These are phyloP conservation scores for Norana najaformis DNA, from an alignment of 2,888 invertebrate genomes.

Conservation along the genomic window DNA sequence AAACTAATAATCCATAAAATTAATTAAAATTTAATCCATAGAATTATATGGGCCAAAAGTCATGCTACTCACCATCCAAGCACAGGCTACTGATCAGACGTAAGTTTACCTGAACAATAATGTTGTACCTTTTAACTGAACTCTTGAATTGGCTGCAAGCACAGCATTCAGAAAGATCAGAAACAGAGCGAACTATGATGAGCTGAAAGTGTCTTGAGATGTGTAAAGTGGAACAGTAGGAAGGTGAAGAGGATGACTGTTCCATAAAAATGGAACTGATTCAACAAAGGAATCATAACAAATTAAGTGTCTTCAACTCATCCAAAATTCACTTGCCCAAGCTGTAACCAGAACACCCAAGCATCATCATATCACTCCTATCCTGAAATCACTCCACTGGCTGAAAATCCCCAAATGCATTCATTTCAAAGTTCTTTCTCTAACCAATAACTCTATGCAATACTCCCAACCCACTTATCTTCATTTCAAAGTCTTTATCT, in stretches of 20 bases:
- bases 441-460: too few species aligned
- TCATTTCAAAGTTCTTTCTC: too few species aligned
- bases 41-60: neutral
- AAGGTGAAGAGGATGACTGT: neutral
- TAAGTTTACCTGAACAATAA: neutral
- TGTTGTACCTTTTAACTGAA: neutral
- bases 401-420: too few species aligned
- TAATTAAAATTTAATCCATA: neutral
- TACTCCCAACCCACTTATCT: too few species aligned
- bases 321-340: too few species aligned
- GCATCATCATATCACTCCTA: too few species aligned
- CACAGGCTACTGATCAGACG: neutral
- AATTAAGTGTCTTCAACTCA: too few species aligned
- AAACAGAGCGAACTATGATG: too few species aligned
- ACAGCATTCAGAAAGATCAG: neutral
- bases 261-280: conserved; percentile 4
- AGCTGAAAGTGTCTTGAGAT: neutral
- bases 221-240: neutral
- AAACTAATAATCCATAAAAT: neutral
- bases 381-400: too few species aligned
- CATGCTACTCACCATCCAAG: neutral
- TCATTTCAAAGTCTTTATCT: too few species aligned
- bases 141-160: neutral
- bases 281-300: neutral
- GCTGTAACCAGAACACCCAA: too few species aligned